Percentiles rank a stretch among this genome's conserved stretches.
These are phyloP conservation scores for Hyles lineata DNA, from an alignment of 2,888 invertebrate species.

Conservation along the genomic window DNA sequence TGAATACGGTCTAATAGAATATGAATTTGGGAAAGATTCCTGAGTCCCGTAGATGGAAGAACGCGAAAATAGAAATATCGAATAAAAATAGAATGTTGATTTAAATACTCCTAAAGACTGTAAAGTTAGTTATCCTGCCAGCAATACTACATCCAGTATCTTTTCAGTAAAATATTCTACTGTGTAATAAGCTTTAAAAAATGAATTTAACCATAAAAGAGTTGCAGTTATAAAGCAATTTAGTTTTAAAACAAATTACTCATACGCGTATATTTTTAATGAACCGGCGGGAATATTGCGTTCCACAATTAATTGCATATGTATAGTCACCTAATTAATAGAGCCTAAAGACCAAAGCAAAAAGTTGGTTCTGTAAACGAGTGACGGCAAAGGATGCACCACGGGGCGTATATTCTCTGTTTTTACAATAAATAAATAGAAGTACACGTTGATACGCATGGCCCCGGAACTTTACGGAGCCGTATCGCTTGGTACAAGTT, in stretches of 20 bases:
- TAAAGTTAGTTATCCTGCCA: too few relatives aligned
- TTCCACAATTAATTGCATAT: not conserved
- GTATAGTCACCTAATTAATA: slow-evolving; percentile 24
- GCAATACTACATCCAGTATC: too few relatives aligned
- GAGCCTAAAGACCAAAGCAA: slow-evolving; percentile 21
- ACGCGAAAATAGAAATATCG: too few relatives aligned
- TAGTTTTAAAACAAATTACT: not conserved
- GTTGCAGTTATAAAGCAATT: too few relatives aligned
- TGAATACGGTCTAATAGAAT: too few relatives aligned
- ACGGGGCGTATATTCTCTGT: not conserved
- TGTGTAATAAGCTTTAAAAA: not conserved
- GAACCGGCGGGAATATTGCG: not conserved
- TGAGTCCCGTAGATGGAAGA: too few relatives aligned
- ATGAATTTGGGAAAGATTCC: too few relatives aligned
- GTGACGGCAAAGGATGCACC: slow-evolving; percentile 31
- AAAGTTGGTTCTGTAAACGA: slow-evolving; percentile 35
- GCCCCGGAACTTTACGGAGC: slow-evolving; percentile 29
- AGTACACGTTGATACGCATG: slow-evolving; percentile 28
- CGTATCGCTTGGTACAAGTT: slow-evolving; percentile 32
- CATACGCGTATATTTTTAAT: not conserved
- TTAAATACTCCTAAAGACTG: too few relatives aligned
- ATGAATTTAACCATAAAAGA: not conserved
- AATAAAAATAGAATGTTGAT: too few relatives aligned
- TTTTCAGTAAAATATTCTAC: too few relatives aligned
- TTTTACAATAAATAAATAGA: slow-evolving; percentile 34